phyloP scores from a whole-genome alignment of 2,113 vertebrate genomes.

The Amphiprion ocellaris region DNA sequence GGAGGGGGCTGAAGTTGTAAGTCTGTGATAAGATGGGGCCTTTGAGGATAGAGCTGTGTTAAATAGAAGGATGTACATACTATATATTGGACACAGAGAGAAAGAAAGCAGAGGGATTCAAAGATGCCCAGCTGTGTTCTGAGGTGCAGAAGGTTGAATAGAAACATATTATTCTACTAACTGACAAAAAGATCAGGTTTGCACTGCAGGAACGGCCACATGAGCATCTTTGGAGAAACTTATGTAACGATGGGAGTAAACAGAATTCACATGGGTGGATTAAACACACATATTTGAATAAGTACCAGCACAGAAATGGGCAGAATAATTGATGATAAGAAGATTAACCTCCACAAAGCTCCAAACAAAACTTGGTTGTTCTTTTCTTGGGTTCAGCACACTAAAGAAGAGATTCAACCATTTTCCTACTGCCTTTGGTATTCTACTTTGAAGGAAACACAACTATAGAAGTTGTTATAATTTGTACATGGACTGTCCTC shows the following conservation, averaged over 20 bases:
- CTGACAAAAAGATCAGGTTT: background rate
- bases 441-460: too few relatives aligned
- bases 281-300: background rate
- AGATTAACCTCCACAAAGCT: background rate
- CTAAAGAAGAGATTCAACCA: too few relatives aligned
- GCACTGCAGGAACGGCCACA: too few relatives aligned
- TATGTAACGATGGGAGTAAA: too few relatives aligned
- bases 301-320: too few relatives aligned
- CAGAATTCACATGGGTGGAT: background rate
- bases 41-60: conserved; percentile 15
- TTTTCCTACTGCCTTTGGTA: too few relatives aligned
- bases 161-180: background rate
- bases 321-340: background rate
- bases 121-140: background rate
- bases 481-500: background rate
- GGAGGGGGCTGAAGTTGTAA: conserved; percentile 5
- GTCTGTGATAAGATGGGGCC: conserved; percentile 11
- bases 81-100: background rate
- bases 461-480: background rate
- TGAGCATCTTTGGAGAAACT: background rate
- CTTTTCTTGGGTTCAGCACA: too few relatives aligned
- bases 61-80: conserved; percentile 23
- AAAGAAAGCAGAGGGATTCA: background rate
- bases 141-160: background rate
- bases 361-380: background rate